A percentile compares a stretch with the other conserved stretches of the same genome.
phyloP scores from a whole-genome alignment of 2,113 vertebrate species.

The Siphamia tubifer region DNA sequence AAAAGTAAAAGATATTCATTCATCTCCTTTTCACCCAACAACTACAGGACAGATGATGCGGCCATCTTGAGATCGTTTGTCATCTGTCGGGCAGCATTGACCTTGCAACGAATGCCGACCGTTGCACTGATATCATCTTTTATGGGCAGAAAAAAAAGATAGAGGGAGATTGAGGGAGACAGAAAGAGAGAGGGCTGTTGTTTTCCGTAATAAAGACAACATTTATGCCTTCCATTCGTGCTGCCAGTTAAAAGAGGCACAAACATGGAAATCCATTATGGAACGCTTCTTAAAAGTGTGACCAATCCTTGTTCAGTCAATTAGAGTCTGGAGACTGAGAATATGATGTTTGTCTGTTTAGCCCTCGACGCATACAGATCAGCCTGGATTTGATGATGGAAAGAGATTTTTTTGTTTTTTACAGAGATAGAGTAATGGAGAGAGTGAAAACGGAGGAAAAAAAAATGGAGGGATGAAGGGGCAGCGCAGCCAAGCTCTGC shows the following conservation, averaged over 20 bases:
- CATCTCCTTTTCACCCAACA: conserved; percentile 70
- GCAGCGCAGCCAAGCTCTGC: conserved; percentile 73
- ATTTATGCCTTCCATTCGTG: conserved; percentile 87
- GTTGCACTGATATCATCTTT: conserved; percentile 74
- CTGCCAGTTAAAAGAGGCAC: conserved; percentile 88
- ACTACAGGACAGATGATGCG: conserved; percentile 80
- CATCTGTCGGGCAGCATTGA: conserved; percentile 83
- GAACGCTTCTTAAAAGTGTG: conserved; percentile 88
- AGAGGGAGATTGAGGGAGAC: conserved; percentile 17
- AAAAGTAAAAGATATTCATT: conserved; percentile 46
- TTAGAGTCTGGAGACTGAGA: conserved; percentile 81
- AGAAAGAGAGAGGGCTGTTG: conserved; percentile 59
- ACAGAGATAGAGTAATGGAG: conserved; percentile 1
- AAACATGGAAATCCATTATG: conserved; percentile 93
- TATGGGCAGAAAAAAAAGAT: conserved; percentile 20
- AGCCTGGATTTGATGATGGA: conserved; percentile 75
- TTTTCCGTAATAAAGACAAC: conserved; percentile 85
- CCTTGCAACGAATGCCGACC: conserved; percentile 80
- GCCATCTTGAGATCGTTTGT: conserved; percentile 84
- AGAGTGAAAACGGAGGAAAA: conserved; percentile 3
- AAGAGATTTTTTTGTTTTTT: conserved; percentile 55
- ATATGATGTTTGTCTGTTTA: conserved; percentile 79
- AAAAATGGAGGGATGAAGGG: conserved; percentile 50
- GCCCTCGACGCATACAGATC: conserved; percentile 74
- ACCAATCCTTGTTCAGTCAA: conserved; percentile 88